These are phyloP conservation scores for Gallinago nigripennis DNA, from an alignment of 2,797 vertebrate genomes.

Conservation along the genomic window DNA sequence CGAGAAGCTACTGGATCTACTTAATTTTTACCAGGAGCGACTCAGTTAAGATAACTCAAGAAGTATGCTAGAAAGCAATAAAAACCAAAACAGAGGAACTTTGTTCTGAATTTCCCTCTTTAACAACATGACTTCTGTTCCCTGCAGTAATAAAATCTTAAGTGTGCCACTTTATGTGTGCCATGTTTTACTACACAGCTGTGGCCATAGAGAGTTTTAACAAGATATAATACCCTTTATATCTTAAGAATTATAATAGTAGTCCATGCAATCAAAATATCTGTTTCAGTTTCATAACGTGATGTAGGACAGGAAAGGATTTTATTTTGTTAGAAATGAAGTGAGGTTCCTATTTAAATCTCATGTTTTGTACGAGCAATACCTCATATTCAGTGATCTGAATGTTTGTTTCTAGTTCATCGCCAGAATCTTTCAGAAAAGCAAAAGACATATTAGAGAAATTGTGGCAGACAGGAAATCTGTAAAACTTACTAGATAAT, in stretches of 20 bases:
- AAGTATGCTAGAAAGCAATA: background rate
- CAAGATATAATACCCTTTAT: background rate
- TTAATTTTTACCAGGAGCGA: background rate
- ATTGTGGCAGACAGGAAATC: background rate
- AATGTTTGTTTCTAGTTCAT: background rate
- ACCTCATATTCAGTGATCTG: background rate
- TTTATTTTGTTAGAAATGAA: background rate
- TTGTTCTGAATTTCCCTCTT: constrained; percentile 26
- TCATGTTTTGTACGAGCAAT: background rate
- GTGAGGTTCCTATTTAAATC: background rate
- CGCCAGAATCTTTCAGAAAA: background rate
- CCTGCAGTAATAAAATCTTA: constrained; percentile 4
- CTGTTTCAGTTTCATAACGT: background rate
- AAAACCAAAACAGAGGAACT: background rate
- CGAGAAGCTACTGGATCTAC: background rate
- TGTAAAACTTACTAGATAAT: background rate
- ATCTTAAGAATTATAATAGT: background rate
- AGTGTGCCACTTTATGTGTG: background rate
- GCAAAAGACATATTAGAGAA: background rate
- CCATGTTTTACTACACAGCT: background rate
- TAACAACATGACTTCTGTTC: constrained; percentile 30
- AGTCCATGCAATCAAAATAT: background rate
- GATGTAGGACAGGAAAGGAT: background rate
- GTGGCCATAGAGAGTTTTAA: background rate
- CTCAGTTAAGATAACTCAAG: background rate